These are phyloP conservation scores for Diadumene lineata DNA, from an alignment of 92 coral and sea anemone species.

Conservation along the genomic window DNA sequence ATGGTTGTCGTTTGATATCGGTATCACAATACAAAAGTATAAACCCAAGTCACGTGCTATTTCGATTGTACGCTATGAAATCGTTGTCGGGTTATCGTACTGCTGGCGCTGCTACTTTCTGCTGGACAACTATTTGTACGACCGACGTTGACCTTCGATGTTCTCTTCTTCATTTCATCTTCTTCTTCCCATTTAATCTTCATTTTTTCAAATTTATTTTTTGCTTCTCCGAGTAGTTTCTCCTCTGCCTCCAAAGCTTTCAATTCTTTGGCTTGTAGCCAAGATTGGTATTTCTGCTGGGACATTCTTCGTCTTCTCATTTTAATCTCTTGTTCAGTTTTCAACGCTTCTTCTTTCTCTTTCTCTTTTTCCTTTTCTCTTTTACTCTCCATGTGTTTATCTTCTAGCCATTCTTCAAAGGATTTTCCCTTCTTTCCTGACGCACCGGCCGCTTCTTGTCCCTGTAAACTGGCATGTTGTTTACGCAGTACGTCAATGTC, in stretches of 20 bases:
- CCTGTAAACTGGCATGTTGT: slow-evolving; percentile 66
- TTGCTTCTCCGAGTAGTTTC: slow-evolving; percentile 69
- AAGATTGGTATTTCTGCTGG: slow-evolving; percentile 79
- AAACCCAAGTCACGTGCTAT: too few relatives aligned
- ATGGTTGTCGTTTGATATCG: too few relatives aligned
- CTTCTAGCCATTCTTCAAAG: slow-evolving; percentile 93
- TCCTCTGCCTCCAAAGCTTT: slow-evolving; percentile 74
- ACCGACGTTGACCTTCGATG: slow-evolving; percentile 38
- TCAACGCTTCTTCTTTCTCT: slow-evolving; percentile 61
- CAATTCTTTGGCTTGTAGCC: slow-evolving; percentile 92
- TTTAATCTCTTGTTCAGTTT: slow-evolving; percentile 50
- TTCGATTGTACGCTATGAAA: slow-evolving; percentile 42
- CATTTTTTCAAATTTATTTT: slow-evolving; percentile 67
- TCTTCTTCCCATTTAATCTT: slow-evolving; percentile 85
- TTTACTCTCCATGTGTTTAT: slow-evolving; percentile 68
- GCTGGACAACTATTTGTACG: slow-evolving; percentile 64
- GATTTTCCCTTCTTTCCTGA: slow-evolving; percentile 71
- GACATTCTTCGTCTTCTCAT: slow-evolving; percentile 74
- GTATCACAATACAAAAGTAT: too few relatives aligned
- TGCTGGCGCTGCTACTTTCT: slow-evolving; percentile 5
- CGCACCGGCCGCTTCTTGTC: slow-evolving; percentile 59
- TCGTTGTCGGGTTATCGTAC: slow-evolving; percentile 40
- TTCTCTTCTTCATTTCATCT: slow-evolving; percentile 66
- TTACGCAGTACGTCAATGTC: slow-evolving; percentile 68
- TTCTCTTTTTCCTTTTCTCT: slow-evolving; percentile 64